These are phyloP conservation scores for Clarias fuscus DNA, from an alignment of 2,797 vertebrate genomes.

Conservation along the genomic window DNA sequence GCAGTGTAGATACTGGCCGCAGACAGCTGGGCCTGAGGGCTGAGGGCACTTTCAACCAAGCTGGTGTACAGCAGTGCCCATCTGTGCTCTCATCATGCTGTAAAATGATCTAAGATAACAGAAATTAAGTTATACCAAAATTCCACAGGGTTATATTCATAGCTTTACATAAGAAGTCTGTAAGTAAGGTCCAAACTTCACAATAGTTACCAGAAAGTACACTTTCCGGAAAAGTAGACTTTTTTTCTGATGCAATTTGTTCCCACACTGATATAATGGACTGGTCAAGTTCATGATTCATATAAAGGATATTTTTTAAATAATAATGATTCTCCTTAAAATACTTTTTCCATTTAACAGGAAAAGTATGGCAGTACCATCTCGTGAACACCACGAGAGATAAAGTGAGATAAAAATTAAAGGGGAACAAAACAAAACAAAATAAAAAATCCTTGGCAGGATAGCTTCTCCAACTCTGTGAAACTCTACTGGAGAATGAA, in stretches of 20 bases:
- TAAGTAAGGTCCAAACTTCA: background rate
- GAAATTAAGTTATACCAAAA: conserved; percentile 25
- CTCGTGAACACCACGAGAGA: background rate
- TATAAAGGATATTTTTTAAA: background rate
- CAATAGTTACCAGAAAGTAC: too few species aligned
- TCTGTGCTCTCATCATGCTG: conserved; percentile 47
- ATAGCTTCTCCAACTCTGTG: background rate
- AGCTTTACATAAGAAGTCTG: background rate
- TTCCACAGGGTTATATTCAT: background rate
- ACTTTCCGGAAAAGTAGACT: background rate
- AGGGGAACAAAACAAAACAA: background rate
- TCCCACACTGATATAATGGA: background rate
- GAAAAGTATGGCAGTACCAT: background rate
- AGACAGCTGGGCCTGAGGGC: conserved; percentile 43
- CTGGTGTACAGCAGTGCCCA: conserved; percentile 39
- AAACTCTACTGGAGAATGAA: background rate
- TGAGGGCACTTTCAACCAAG: conserved; percentile 29
- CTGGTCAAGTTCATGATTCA: background rate
- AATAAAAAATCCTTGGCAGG: background rate
- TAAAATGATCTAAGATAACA: conserved; percentile 37
- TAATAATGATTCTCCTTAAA: background rate
- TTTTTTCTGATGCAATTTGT: background rate
- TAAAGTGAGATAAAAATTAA: background rate
- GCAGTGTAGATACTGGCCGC: conserved; percentile 50
- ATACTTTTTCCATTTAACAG: background rate